Evolutionary conservation across 2,888 invertebrate genomes (phyloP), one percentile per base, ranked within the genome.

Genomic region (Glyphotaelius pellucidus): DNA sequence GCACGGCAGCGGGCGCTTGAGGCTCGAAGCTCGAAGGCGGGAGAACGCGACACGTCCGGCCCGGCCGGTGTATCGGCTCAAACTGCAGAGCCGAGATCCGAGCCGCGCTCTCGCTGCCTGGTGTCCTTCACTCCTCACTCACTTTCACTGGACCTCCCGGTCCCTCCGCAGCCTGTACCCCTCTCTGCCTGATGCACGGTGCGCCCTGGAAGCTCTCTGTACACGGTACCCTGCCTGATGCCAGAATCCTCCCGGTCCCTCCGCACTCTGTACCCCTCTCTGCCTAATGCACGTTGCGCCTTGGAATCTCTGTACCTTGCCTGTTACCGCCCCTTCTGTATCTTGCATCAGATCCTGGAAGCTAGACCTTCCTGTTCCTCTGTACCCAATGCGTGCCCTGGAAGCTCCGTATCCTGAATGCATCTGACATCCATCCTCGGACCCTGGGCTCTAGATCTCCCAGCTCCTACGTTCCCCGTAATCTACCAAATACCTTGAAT

Each of bases 41-140:
- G 52, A 52, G 86, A 88, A 35, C 90, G 52, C 90, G 85, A 85
- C 32, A 79, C 90, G 79, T 67, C 90, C 90, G 90, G 67, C 90
- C 15, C 85, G 52, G 52, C 67, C 90, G 90, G 90, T n/a, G 85
- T 84, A 31, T 90, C 90, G 90, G 84, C 84, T 52, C 84, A 42
- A 85, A 90, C 90, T 90, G 85, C 35, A 5, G 85, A 85, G 47
- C 35, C 31, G 85, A 85, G 47, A 86, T 15, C 9, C 9, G 14
- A 25, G 35, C 35, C 32, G 86, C 35, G 84, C 42, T 19, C 86
- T 42, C 14, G 32, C 42, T 42, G 86, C n/a, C 83, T 35, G 12
- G 86, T 42, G 86, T 47, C 86, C 42, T 38, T 86, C 86, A 42
- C 86, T 86, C 42, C 47, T 86, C 47, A 42, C 35, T 83, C 83